phyloP scores from a whole-genome alignment of 2,113 vertebrate genomes.

The Turnix velox region DNA sequence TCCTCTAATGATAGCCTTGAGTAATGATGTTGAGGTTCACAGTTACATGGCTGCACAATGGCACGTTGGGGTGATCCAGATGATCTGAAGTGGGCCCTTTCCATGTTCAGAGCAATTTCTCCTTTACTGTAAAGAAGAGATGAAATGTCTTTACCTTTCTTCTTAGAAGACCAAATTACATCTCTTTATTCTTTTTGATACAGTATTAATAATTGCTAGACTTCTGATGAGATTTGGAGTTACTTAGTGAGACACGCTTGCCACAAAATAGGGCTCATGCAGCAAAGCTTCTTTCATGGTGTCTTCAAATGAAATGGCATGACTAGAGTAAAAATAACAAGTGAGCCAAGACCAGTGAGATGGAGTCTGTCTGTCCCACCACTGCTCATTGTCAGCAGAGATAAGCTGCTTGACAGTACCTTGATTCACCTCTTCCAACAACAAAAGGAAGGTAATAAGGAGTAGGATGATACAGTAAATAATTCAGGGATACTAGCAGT shows the following conservation, averaged over 20 bases:
- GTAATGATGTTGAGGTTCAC: neutral
- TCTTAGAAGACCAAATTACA: neutral
- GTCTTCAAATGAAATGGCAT: neutral
- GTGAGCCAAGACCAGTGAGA: neutral
- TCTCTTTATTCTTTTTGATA: neutral
- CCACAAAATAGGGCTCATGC: neutral
- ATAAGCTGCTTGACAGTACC: neutral
- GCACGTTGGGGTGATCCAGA: neutral
- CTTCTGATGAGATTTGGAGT: neutral
- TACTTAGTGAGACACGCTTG: neutral
- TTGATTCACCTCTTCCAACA: neutral
- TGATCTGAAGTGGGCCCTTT: neutral
- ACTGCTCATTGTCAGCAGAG: neutral
- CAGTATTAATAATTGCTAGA: neutral
- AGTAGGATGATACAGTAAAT: neutral
- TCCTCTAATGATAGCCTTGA: neutral
- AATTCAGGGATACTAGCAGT: neutral
- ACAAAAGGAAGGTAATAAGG: neutral
- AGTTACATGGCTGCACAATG: neutral
- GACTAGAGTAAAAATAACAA: fast-evolving
- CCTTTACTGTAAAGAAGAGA: neutral
- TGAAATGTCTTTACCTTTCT: neutral
- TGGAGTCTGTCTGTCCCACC: neutral
- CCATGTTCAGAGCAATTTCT: neutral
- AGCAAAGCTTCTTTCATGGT: neutral